Evolutionary conservation across 2,888 invertebrate genomes (phyloP), one percentile per base, ranked within the genome.

Genomic region (Phymatocera aterrima): DNA sequence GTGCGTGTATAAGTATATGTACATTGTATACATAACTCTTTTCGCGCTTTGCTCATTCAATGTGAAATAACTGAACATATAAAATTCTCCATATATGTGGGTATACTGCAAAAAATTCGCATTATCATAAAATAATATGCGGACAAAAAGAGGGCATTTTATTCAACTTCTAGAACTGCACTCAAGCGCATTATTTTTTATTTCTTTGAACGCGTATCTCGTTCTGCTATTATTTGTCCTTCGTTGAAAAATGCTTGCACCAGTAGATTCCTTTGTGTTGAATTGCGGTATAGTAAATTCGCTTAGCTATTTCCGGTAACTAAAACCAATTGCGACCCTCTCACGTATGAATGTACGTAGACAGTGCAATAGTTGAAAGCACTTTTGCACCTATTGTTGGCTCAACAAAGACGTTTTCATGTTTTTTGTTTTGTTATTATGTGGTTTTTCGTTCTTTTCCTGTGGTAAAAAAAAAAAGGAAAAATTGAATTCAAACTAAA

Each of bases 321-420:
- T 28, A 57, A 57, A 57, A 57, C 28, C 57, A 57, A 57, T 57
- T n/a, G n/a, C 57, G 57, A 57, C 57, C 57, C 12, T 28, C n/a
- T n/a, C n/a, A n/a, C n/a, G n/a, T n/a, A n/a, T n/a, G n/a, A n/a
- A 46, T 46, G 15, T 21, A 57, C 57, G 24, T 57, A 57, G 28
- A 28, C 12, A 28, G 15, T 21, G 4, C 40, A 40, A 40, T 8
- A 40, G 28, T 3, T 28, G n/a, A n/a, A n/a, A n/a, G n/a, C n/a
- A n/a, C n/a, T n/a, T n/a, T n/a, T n/a, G n/a, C n/a, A n/a, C n/a
- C 10, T 12, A 57, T 57, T 57, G 57, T 57, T 28, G 5, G 2
- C 28, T 57, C 1, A 57, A 57, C 57, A 57, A 57, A 57, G 24
- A 57, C 28, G 57, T 57, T 57, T 57, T 28, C 57, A 57, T n/a